Conservation (phyloP, 2,888 invertebrate genomes). For the Coremacera marginata region DNA sequence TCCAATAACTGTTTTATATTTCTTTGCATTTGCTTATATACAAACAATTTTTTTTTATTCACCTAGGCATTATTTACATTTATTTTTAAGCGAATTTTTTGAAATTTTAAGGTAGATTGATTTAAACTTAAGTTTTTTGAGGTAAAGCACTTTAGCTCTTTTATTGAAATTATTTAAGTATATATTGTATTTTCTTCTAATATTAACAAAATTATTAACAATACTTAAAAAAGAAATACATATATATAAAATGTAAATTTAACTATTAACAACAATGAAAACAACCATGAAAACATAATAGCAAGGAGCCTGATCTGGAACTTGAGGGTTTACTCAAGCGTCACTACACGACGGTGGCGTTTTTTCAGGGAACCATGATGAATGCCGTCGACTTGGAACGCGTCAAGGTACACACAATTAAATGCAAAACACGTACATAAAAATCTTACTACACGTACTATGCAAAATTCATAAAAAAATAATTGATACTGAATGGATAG, state of each 20-base stretch:
- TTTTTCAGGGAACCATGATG: slow-evolving; percentile 99
- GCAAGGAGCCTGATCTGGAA: slow-evolving; percentile 99
- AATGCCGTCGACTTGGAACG: slow-evolving; percentile 99
- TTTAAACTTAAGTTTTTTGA: slow-evolving; percentile 31
- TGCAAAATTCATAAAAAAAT: slow-evolving; percentile 32
- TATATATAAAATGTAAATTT: background rate
- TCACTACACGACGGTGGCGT: slow-evolving; percentile 99
- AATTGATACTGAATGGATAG: background rate
- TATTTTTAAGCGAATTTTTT: background rate
- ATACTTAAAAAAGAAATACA: background rate
- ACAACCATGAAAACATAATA: slow-evolving; percentile 71
- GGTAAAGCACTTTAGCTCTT: background rate
- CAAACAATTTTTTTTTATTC: background rate
- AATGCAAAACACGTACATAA: background rate
- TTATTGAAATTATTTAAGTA: background rate
- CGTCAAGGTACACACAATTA: slow-evolving; percentile 87
- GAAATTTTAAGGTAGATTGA: slow-evolving; percentile 50
- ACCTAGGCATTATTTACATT: background rate
- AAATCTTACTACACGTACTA: slow-evolving; percentile 9
- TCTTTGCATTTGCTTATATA: slow-evolving; percentile 14
- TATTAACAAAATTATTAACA: background rate
- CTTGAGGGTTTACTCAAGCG: slow-evolving; percentile 99
- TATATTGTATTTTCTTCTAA: background rate
- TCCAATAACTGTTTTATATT: background rate
- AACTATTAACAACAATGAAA: slow-evolving; percentile 7